phyloP scores from a whole-genome alignment of 2,113 vertebrate species.

The Melanotaenia duboulayi region DNA sequence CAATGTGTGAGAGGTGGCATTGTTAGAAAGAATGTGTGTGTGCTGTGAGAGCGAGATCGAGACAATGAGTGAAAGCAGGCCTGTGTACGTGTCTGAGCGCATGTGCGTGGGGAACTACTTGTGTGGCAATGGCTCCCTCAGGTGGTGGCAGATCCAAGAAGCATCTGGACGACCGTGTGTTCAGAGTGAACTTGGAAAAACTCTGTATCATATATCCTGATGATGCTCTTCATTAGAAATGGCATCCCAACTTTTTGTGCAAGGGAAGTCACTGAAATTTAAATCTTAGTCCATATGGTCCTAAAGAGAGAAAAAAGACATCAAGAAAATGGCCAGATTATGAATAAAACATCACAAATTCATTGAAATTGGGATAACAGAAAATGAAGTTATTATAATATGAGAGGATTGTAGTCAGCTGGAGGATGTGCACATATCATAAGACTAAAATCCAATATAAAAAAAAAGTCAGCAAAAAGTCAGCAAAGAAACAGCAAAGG shows the following conservation, averaged over 20 bases:
- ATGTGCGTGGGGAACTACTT: not conserved
- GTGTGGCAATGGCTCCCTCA: constrained; percentile 57
- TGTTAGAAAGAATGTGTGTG: constrained; percentile 30
- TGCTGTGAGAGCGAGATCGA: constrained; percentile 23
- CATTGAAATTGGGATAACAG: not conserved
- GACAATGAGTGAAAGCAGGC: constrained; percentile 45
- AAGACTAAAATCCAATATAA: not conserved
- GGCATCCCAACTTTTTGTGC: too few species aligned
- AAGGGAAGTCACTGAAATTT: too few species aligned
- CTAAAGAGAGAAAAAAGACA: too few species aligned
- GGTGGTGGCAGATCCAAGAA: constrained; percentile 20
- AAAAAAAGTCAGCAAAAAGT: too few species aligned
- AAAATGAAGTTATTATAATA: not conserved
- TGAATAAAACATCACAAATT: not conserved
- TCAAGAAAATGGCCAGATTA: not conserved
- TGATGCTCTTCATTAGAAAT: too few species aligned
- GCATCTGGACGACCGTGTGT: not conserved
- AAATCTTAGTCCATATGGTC: too few species aligned
- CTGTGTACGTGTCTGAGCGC: constrained; percentile 30
- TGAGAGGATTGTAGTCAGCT: not conserved
- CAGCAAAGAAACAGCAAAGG: not conserved
- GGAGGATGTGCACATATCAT: not conserved
- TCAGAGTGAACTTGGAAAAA: not conserved
- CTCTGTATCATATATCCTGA: too few species aligned
- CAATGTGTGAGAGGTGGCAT: constrained; percentile 44